These are phyloP conservation scores for Lepilemur septentrionalis DNA, from an alignment of 2,797 vertebrate genomes.

Conservation along the genomic window DNA sequence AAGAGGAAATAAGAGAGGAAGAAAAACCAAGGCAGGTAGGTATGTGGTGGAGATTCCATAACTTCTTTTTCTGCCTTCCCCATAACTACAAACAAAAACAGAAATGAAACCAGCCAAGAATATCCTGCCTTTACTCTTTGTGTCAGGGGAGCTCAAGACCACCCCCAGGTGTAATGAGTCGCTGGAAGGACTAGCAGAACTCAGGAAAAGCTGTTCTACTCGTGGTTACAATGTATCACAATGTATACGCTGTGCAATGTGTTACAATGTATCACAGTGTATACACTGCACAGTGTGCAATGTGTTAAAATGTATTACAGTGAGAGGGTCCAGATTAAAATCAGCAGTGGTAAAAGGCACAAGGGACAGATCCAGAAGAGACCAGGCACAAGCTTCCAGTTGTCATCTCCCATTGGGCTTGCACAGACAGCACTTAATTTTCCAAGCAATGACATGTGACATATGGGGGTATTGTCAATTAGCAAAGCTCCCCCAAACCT, in stretches of 20 bases:
- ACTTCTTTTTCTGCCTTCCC: neutral
- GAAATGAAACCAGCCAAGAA: neutral
- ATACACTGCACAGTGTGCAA: too few species aligned
- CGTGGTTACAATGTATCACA: neutral
- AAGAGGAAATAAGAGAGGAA: neutral
- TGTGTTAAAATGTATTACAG: neutral
- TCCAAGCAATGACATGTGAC: neutral
- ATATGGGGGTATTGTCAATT: neutral
- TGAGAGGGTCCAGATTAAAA: neutral
- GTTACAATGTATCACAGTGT: too few species aligned
- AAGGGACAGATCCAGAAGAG: neutral
- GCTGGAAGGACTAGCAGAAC: neutral
- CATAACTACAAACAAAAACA: neutral
- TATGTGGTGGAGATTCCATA: neutral
- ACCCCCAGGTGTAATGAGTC: neutral
- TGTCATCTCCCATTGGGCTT: neutral
- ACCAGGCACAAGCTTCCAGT: neutral
- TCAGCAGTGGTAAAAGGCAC: neutral
- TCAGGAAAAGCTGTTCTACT: neutral
- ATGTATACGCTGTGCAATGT: too few species aligned
- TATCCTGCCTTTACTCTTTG: neutral
- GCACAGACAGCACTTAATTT: neutral
- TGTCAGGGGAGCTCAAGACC: neutral
- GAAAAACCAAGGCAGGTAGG: neutral
- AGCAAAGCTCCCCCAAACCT: neutral